Percentiles rank a stretch among this genome's conserved stretches.
Evolutionary conservation across 2,113 vertebrate genomes (phyloP).

Genomic region (Myocastor coypus): DNA sequence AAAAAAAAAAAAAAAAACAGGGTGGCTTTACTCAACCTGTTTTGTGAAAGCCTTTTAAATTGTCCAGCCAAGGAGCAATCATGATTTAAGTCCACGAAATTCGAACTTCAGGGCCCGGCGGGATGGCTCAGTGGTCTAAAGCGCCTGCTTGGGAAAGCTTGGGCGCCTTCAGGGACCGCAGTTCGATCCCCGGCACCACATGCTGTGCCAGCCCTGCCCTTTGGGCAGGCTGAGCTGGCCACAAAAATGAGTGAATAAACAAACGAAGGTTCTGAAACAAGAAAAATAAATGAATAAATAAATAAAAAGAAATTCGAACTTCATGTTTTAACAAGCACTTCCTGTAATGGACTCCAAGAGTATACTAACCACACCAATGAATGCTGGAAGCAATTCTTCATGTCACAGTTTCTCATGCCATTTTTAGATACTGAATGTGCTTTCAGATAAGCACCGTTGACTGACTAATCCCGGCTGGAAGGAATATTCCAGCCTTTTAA

Average conservation of each 20-base stretch:
- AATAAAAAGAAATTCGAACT: too few relatives aligned
- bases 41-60: constrained; percentile 38
- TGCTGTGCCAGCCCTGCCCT: too few relatives aligned
- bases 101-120: too few relatives aligned
- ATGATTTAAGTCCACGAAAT: constrained; percentile 52
- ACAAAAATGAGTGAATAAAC: too few relatives aligned
- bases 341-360: background rate
- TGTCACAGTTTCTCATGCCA: background rate
- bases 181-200: too few relatives aligned
- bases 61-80: constrained; percentile 16
- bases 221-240: too few relatives aligned
- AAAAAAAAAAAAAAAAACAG: too few relatives aligned
- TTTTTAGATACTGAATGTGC: constrained; percentile 31
- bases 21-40: constrained; percentile 44
- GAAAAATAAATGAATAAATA: too few relatives aligned
- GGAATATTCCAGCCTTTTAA: constrained; percentile 1
- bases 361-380: background rate
- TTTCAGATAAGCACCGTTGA: background rate
- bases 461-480: background rate
- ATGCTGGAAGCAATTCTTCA: background rate
- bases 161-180: too few relatives aligned
- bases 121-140: too few relatives aligned
- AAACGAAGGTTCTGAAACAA: too few relatives aligned
- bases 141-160: too few relatives aligned
- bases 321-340: constrained; percentile 31